A percentile compares a stretch with the other conserved stretches of the same genome.
phyloP scores from a whole-genome alignment of 2,113 vertebrate genomes.

The Siphamia tubifer region DNA sequence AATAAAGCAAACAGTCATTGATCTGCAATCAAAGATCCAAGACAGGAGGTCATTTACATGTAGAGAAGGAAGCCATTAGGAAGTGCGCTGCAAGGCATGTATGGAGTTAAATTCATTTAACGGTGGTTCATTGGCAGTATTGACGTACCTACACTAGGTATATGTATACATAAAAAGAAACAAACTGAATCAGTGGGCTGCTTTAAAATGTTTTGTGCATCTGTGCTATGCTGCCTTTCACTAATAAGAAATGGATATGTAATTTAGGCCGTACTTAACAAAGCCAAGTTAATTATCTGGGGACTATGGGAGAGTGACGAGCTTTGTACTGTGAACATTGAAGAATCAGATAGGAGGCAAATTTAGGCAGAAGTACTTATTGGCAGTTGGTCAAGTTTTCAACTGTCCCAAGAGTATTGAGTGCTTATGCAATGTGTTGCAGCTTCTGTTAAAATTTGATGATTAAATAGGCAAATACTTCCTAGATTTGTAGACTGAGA shows the following conservation, averaged over 20 bases:
- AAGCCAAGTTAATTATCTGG: constrained; percentile 48
- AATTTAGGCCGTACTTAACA: constrained; percentile 43
- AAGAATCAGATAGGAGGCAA: constrained; percentile 59
- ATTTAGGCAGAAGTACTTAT: constrained; percentile 52
- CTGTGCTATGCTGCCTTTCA: constrained; percentile 4
- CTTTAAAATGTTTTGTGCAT: constrained; percentile 14
- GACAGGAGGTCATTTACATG: constrained; percentile 89
- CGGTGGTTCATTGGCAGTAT: constrained; percentile 75
- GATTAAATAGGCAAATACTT: constrained; percentile 78
- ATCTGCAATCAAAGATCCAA: constrained; percentile 83
- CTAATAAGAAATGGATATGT: constrained; percentile 69
- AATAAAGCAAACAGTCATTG: constrained; percentile 78
- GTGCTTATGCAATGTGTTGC: constrained; percentile 72
- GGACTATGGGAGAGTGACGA: constrained; percentile 26
- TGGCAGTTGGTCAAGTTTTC: constrained; percentile 69
- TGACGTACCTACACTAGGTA: constrained; percentile 72
- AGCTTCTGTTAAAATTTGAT: constrained; percentile 76
- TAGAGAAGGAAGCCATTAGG: constrained; percentile 81
- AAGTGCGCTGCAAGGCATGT: constrained; percentile 82
- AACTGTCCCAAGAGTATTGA: constrained; percentile 53
- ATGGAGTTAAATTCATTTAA: constrained; percentile 82
- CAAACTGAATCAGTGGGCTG: constrained; percentile 11
- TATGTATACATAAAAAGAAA: not conserved
- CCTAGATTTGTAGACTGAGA: constrained; percentile 71
- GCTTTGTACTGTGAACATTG: constrained; percentile 28